Evolutionary conservation across 2,888 invertebrate genomes (phyloP).

Genomic region (Troilus luridus): DNA sequence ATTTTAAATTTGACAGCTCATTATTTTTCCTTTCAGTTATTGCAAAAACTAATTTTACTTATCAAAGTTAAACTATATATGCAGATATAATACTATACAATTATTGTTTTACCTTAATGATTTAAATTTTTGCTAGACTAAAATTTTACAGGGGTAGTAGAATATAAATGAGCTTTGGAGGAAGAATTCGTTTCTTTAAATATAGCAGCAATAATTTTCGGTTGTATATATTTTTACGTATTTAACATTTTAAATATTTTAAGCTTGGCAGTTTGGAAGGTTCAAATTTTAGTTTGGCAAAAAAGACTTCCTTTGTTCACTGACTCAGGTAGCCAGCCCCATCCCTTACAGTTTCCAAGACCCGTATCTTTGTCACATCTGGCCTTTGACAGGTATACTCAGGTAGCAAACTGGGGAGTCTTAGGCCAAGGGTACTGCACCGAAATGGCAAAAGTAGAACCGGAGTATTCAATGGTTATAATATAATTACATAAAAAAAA

Average conservation of each 20-base stretch:
- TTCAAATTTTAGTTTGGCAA: neutral
- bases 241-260: neutral
- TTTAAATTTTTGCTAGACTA: no score
- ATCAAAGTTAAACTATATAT: neutral
- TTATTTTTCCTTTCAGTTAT: no score
- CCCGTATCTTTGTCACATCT: neutral
- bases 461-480: no score
- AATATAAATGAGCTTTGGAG: no score
- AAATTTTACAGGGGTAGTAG: no score
- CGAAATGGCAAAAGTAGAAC: no score
- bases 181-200: no score
- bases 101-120: neutral
- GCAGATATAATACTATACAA: neutral
- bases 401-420: neutral
- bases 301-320: neutral
- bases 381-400: neutral
- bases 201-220: no score
- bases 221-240: no score
- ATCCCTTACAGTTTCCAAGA: neutral
- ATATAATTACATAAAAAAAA: no score
- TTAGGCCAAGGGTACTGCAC: neutral
- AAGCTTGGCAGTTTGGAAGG: neutral
- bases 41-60: neutral
- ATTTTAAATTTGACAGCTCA: no score
- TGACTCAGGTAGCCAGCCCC: no score